Evolutionary conservation across 2,797 vertebrate species (phyloP).

Genomic region (Adrianichthys oophorus): DNA sequence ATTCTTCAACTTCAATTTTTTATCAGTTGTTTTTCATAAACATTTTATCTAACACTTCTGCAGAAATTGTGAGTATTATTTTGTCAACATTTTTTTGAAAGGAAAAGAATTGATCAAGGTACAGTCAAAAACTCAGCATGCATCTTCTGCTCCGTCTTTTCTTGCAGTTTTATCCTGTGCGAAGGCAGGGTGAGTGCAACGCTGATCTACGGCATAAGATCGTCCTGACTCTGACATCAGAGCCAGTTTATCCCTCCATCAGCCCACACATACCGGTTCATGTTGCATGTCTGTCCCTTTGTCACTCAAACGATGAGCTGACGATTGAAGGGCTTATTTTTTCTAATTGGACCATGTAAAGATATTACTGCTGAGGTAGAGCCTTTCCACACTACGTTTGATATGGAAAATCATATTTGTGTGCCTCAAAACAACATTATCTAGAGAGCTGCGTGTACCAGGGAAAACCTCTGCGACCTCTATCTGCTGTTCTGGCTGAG

Average conservation of each 20-base stretch:
- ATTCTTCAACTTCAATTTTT: no score
- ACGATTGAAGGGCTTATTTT: constrained; percentile 61
- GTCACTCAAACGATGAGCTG: constrained; percentile 49
- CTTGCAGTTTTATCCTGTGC: no score
- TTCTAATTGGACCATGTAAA: constrained; percentile 55
- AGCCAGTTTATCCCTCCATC: constrained; percentile 43
- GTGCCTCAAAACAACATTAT: constrained; percentile 59
- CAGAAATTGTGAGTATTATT: no score
- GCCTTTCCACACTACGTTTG: constrained; percentile 47
- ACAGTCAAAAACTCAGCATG: no score
- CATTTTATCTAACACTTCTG: no score
- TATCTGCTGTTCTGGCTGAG: constrained; percentile 57
- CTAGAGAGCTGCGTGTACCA: constrained; percentile 45
- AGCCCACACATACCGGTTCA: constrained; percentile 30
- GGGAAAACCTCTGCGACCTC: constrained; percentile 35
- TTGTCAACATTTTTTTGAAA: no score
- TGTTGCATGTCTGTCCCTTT: constrained; percentile 27
- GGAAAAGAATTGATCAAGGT: no score
- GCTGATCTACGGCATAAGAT: constrained; percentile 43
- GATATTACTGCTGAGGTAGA: constrained; percentile 54
- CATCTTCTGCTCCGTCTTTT: no score
- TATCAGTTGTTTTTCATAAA: no score
- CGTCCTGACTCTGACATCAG: constrained; percentile 26
- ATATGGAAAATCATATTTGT: constrained; percentile 67
- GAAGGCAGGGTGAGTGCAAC: no score